Evolutionary conservation across 1,140 invertebrate species (phyloP), one percentile per base, ranked within the genome.

Genomic region (Agraylea sexmaculata): DNA sequence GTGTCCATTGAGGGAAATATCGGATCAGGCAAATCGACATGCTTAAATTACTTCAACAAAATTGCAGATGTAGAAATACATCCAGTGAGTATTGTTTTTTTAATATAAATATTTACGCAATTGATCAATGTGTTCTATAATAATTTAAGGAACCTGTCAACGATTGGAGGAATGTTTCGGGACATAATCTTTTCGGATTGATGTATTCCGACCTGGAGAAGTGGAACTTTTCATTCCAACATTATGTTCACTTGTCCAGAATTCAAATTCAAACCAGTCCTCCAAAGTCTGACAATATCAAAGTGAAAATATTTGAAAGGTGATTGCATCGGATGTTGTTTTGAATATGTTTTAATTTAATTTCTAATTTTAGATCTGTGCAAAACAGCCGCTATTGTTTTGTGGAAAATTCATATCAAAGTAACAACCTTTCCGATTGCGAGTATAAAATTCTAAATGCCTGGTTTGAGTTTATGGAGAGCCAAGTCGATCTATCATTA

Each of bases 1-100:
- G 76, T 89, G 1, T 81, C 81, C 10, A 75, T 90, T 28, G 87
- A 90, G 64, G 87, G 87, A 20, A 90, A 90, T 54, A 88, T 90
- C 51, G 85, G 85, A 13, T 80, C 83, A 51, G 87, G 86, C 21
- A 91, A 90, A 62, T 87, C 85, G 10, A 87, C 85, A 11, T 80
- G 88, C 42, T 66, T 91, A 6, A 71, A 84, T 40, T 77, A 82
- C 56, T 89, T 89, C 55, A 68, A 73, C 25, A 67, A 75, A 48
- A 64, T 55, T 47, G 39, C 48, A 11, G 62, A 59, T 30, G 60
- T 67, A 8, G 62, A 67, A 44, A 57, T 55, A 33, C 64, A 67
- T 51, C 45, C 59, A 29, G 64, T 67, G 52, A 55, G 57, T 55
- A 19, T 2, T 12, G 15, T 23, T 41, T 4, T 19, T n/a, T n/a